phyloP scores from a whole-genome alignment of 2,113 vertebrate species.

The Synchiropus splendidus region DNA sequence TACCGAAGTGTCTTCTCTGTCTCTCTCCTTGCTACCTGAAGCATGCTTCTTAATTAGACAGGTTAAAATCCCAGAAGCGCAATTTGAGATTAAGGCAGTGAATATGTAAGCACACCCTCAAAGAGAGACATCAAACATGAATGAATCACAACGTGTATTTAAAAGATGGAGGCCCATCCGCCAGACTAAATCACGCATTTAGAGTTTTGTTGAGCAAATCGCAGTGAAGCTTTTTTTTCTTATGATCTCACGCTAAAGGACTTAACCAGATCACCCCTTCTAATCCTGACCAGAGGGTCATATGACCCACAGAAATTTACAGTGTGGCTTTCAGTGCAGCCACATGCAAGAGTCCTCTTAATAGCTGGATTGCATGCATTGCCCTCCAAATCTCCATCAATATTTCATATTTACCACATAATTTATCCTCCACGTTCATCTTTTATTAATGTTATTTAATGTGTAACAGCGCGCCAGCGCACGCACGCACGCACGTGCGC shows the following conservation, averaged over 20 bases:
- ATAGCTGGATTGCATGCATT: conserved; percentile 24
- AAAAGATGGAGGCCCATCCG: too few relatives aligned
- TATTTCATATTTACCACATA: conserved; percentile 56
- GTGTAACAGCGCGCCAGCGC: conserved; percentile 12
- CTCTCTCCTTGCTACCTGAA: too few relatives aligned
- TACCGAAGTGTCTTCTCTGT: too few relatives aligned
- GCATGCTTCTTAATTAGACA: too few relatives aligned
- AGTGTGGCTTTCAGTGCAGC: neutral
- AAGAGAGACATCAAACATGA: too few relatives aligned
- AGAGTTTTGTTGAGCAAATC: conserved; percentile 19
- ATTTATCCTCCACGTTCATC: conserved; percentile 52
- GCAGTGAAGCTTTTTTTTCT: conserved; percentile 9
- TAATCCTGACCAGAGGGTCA: conserved; percentile 2
- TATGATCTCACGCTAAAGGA: conserved; percentile 4
- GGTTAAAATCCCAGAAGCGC: too few relatives aligned
- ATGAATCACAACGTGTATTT: too few relatives aligned
- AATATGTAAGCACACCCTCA: too few relatives aligned
- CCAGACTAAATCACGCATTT: neutral
- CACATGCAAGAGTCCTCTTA: conserved; percentile 7
- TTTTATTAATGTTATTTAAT: conserved; percentile 51
- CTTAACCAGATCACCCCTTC: conserved; percentile 7
- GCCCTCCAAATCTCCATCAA: conserved; percentile 23
- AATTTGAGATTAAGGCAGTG: too few relatives aligned
- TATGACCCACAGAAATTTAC: conserved; percentile 13
- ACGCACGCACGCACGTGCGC: too few relatives aligned